A percentile compares a stretch with the other conserved stretches of the same genome.
Conservation (phyloP, 2,888 invertebrate species). For the Acrocyrtus sp. region DNA sequence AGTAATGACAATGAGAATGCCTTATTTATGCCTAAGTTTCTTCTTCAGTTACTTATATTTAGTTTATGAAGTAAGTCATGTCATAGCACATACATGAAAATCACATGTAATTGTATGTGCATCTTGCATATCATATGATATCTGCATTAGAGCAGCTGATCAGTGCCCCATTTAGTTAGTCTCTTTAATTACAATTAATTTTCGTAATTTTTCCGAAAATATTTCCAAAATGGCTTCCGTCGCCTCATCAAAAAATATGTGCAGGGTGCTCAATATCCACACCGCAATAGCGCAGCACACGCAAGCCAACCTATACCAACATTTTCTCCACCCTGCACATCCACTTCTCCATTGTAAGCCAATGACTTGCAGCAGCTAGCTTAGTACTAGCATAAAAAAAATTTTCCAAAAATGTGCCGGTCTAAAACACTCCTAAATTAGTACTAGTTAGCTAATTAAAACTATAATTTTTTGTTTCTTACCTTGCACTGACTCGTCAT, state of each 20-base stretch:
- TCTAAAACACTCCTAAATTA: constrained; percentile 5
- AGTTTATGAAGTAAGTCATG: too few relatives aligned
- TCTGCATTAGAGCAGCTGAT: constrained; percentile 38
- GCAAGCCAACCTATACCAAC: not conserved
- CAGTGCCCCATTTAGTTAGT: constrained; percentile 1
- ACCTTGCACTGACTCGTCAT: constrained; percentile 56
- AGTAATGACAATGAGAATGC: constrained; percentile 5
- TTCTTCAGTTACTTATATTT: not conserved
- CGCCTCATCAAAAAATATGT: constrained; percentile 15
- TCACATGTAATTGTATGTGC: too few relatives aligned
- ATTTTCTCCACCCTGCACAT: constrained; percentile 40
- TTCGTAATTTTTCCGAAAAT: constrained; percentile 22
- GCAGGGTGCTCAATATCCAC: constrained; percentile 21
- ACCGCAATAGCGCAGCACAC: not conserved
- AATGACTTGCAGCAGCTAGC: too few relatives aligned
- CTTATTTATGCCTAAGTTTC: too few relatives aligned
- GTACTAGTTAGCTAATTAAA: not conserved
- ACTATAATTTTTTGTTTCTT: not conserved
- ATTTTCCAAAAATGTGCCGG: constrained; percentile 22
- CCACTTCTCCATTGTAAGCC: constrained; percentile 6
- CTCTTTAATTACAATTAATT: constrained; percentile 23
- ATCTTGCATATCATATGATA: constrained; percentile 21
- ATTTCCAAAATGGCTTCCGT: constrained; percentile 47
- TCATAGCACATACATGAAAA: too few relatives aligned
- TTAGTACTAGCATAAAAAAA: too few relatives aligned